Evolutionary conservation across 2,888 invertebrate species (phyloP), one percentile per base, ranked within the genome.

Genomic region (Tridacna gigas): DNA sequence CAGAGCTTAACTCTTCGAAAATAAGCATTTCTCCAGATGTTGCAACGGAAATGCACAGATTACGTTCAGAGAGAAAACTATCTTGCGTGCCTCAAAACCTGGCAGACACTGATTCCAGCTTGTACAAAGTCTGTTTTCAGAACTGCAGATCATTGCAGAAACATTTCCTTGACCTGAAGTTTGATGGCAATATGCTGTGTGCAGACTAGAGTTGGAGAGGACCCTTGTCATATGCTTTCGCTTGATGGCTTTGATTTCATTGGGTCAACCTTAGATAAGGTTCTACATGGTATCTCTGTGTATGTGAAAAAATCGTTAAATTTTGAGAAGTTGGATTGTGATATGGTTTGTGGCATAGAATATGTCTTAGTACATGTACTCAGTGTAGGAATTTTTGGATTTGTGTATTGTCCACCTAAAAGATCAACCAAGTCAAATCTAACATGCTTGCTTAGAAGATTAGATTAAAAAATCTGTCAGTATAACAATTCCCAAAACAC

Each of bases 121-220:
- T 11, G 3, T 45, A n/a, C 7, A 76, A 12, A n/a, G 63, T 77
- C n/a, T 75, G 69, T 51, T 88, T 83, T 63, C 83, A 85, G 22
- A 85, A 87, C 63, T 76, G 80, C 22, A 61, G 83, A 20, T 84
- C 84, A 73, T 47, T 85, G 22, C 47, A 77, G 26, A 80, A 82
- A 48, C 83, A 87, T 66, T 48, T 80, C 20, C 26, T 60, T 28
- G 80, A 80, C 63, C 37, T 87, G 7, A 77, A 67, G 48, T 22
- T 60, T 56, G 81, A 83, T n/a, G 20, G 63, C 3, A 74, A 67
- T 28, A 28, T 83, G 18, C 37, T 71, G n/a, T 45, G 45, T 47
- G 51, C 75, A 65, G 81, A 88, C 86, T 47, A 73, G 77, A 56
- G 65, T 80, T 12, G 74, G 63, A 47, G 47, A 28, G n/a, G 7